Base-by-base conservation (phyloP, 2,888 invertebrate genomes). In the Anodontia alba region DNA sequence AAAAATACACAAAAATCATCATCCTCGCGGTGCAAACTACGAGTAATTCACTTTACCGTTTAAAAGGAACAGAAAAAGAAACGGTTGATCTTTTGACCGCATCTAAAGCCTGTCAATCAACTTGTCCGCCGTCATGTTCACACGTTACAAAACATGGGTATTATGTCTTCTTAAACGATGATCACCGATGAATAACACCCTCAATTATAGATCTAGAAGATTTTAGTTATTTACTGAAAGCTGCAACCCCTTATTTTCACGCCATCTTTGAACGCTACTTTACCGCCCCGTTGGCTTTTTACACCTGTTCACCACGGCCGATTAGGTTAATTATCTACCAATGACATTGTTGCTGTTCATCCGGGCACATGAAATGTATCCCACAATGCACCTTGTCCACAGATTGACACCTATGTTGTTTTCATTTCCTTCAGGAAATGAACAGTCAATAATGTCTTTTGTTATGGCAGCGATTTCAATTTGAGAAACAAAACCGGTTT, bases 361-460 rank as follows among this genome's bases (percentile, higher is more conserved):
- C 81, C 75, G 75, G 79, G 81, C 84, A 80, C 79, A 71, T 81
- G 79, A 81, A 72, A 73, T 80, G 26, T 70, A 73, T 75, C 73
- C 77, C 72, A 71, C 68, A 79, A 77, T 84, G 84, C 81, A 84
- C 81, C 66, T 38, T 80, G 84, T 74, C 79, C 77, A 76, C 81
- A 81, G 84, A 81, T 77, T 84, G 84, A 79, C 84, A 84, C 75
- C 73, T 68, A 36, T 69, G 74, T 66, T 84, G 84, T 84, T 84
- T 84, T 77, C 69, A 23, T 81, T 84, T 71, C 77, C 84, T 81
- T 62, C 79, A 72, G 84, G 81, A 69, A 62, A 62, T 17, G 62
- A 62, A 33, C 62, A 62, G 1, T 33, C 33, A 33, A 33, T 62
- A 3, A 29, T 33, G 62, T 62, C 62, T 62, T 62, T 62, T 62